Evolutionary conservation across 1,140 invertebrate species (phyloP).

Genomic region (Hetaerina americana): DNA sequence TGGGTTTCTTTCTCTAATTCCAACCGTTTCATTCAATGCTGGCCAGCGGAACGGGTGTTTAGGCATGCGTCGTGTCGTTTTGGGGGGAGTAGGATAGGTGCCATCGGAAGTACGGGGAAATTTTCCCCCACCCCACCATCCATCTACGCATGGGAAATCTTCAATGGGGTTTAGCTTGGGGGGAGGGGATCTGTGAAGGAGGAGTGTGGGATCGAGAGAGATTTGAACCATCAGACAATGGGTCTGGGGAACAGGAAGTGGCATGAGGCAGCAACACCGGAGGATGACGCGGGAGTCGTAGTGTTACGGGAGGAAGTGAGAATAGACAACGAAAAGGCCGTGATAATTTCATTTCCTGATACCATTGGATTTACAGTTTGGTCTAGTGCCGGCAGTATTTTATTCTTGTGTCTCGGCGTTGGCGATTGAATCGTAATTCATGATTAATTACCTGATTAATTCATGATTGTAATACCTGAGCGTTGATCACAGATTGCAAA

Average conservation of each 20-base stretch:
- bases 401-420: no score
- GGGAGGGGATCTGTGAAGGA: background rate
- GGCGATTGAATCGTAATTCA: no score
- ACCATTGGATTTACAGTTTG: no score
- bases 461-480: no score
- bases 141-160: background rate
- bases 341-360: background rate
- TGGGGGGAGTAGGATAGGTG: background rate
- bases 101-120: background rate
- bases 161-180: background rate
- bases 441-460: no score
- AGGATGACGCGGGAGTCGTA: background rate
- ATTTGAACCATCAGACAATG: background rate
- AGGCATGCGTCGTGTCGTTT: background rate
- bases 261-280: background rate
- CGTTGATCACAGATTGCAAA: no score
- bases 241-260: background rate
- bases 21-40: no score
- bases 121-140: background rate
- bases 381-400: no score
- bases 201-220: background rate
- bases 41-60: background rate
- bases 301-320: background rate
- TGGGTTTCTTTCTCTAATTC: no score
- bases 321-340: background rate